Evolutionary conservation across 2,113 vertebrate genomes (phyloP).

Genomic region (Potamarius usumacintae): DNA sequence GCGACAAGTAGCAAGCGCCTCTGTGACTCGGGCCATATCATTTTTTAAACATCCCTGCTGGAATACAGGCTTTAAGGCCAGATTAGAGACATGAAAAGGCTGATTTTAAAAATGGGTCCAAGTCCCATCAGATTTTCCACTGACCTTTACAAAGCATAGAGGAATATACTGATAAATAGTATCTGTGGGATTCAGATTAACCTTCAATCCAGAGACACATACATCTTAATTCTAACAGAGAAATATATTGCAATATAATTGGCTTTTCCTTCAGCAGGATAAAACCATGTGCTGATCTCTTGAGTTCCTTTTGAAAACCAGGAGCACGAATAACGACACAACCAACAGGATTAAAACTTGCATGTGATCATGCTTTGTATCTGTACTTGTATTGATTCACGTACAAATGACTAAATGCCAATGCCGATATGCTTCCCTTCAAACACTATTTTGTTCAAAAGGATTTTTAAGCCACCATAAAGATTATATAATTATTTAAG

Average conservation of each 20-base stretch:
- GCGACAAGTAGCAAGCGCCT: background rate
- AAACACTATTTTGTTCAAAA: background rate
- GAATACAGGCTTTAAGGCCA: background rate
- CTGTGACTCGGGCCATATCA: background rate
- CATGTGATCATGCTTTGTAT: background rate
- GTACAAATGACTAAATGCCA: conserved; percentile 5
- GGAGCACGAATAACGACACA: background rate
- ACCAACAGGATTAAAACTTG: conserved; percentile 5
- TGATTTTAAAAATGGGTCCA: conserved; percentile 17
- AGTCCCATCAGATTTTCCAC: conserved; percentile 4
- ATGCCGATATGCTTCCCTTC: background rate
- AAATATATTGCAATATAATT: conserved; percentile 23
- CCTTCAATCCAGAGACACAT: conserved; percentile 5
- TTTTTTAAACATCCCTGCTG: conserved; percentile 8
- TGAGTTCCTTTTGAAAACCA: conserved; percentile 2
- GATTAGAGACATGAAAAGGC: conserved; percentile 32
- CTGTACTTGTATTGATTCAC: conserved; percentile 18
- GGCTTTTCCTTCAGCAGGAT: conserved; percentile 4
- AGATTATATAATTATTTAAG: conserved; percentile 15
- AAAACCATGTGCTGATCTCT: conserved; percentile 13
- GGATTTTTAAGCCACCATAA: background rate
- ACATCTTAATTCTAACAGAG: conserved; percentile 15
- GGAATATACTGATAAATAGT: conserved; percentile 20
- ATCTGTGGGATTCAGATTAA: conserved; percentile 11
- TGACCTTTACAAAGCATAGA: conserved; percentile 24